These are phyloP conservation scores for Apamea epomidion DNA, from an alignment of 2,888 invertebrate genomes.

Conservation along the genomic window DNA sequence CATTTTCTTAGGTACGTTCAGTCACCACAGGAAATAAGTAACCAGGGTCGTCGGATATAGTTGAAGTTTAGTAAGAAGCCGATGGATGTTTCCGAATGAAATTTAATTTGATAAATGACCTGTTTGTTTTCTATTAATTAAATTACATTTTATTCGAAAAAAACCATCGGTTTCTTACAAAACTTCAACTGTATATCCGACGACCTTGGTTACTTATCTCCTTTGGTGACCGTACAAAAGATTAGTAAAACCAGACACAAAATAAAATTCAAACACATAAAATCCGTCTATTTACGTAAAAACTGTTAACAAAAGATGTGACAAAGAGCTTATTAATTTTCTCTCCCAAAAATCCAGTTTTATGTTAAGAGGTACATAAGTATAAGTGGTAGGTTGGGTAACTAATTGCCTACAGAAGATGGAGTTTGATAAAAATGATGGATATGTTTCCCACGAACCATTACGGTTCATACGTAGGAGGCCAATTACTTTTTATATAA, in stretches of 20 bases:
- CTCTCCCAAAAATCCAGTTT: constrained; percentile 29
- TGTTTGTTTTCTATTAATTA: no score
- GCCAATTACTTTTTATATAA: constrained; percentile 62
- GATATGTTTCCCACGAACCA: constrained; percentile 62
- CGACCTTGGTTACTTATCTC: no score
- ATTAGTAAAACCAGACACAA: neutral
- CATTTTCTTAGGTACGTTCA: neutral
- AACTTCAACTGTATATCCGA: no score
- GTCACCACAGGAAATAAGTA: no score
- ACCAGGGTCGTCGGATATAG: no score
- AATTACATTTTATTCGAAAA: no score
- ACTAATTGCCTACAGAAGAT: constrained; percentile 64
- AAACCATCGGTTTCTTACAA: no score
- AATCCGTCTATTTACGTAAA: neutral
- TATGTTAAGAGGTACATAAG: constrained; percentile 13
- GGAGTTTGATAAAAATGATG: constrained; percentile 62
- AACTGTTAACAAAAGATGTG: neutral
- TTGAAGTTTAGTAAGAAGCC: no score
- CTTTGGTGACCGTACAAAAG: neutral
- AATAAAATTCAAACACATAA: no score
- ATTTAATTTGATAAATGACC: no score
- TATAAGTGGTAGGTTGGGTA: constrained; percentile 54
- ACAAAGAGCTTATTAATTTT: constrained; percentile 17
- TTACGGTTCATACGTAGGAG: constrained; percentile 47
- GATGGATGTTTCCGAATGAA: no score